Evolutionary conservation across 2,113 vertebrate genomes (phyloP), one percentile per base, ranked within the genome.

Genomic region (Maccullochella peelii): DNA sequence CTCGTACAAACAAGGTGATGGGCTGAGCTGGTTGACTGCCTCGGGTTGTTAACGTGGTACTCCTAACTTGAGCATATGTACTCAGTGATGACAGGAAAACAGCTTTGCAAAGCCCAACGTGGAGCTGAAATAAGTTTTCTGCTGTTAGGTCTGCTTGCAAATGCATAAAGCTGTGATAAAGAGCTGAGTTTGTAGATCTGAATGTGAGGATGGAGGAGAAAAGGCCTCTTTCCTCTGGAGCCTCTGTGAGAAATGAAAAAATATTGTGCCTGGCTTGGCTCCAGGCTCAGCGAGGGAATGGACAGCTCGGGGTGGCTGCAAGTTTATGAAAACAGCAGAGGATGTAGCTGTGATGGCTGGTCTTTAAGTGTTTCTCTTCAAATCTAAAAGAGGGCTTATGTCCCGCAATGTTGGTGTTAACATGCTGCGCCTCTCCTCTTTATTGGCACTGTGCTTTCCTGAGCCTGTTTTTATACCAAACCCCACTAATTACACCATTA

Each of bases 241-340:
- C 71, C 40, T 69, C 76, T 38, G 33, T 87, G 77, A 85, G 78
- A 91, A 87, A 88, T 89, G 71, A 85, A 92, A 83, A 73, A 87
- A 88, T 91, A 89, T 92, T 90, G 83, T 85, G 52, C 38, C 84
- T 90, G 90, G 92, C 84, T 55, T 2, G 55, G 54, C 80, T 87
- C 88, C 89, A 88, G 67, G 80, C 75, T 66, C 80, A 66, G 82
- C 30, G 23, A 82, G 75, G 76, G 77, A 49, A 75, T 12, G 18
- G 76, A 71, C 61, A 50, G 75, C 55, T 73, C 9, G 20, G 85
- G 83, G 84, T 73, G 81, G 84, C 77, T 79, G 58, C 5, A 63
- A 89, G 90, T 94, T 94, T 90, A 93, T 84, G 88, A 91, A 92
- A 94, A 92, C 90, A 92, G 84, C 59, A 21, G 72, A 76, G 86